Percentiles rank a stretch among this genome's conserved stretches.
These are phyloP conservation scores for Heterotilapia buettikoferi DNA, from an alignment of 2,113 vertebrate species.

Conservation along the genomic window DNA sequence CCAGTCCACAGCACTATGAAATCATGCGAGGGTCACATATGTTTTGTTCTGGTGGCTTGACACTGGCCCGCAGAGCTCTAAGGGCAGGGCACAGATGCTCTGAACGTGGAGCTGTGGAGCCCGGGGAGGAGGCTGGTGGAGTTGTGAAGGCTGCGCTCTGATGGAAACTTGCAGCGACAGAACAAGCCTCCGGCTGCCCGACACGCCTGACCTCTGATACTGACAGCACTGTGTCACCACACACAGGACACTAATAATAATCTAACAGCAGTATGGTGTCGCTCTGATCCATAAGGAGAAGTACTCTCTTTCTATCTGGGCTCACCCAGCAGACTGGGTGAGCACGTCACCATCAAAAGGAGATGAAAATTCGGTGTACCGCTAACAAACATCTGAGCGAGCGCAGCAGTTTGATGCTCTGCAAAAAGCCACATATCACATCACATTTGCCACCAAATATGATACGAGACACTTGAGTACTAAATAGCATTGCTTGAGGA, in stretches of 20 bases:
- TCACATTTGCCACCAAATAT: background rate
- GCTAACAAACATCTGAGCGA: background rate
- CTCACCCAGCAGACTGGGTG: background rate
- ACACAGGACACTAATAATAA: conserved; percentile 26
- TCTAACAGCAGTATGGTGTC: background rate
- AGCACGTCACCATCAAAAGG: background rate
- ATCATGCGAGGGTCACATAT: conserved; percentile 19
- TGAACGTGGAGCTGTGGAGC: background rate
- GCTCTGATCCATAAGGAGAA: background rate
- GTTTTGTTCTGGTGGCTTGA: background rate
- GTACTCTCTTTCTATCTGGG: background rate
- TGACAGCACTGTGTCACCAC: conserved; percentile 4
- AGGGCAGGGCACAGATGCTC: conserved; percentile 50
- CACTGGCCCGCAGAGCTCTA: background rate
- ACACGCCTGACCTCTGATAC: conserved; percentile 25
- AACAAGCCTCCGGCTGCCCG: conserved; percentile 1
- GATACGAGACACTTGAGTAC: background rate
- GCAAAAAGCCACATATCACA: background rate
- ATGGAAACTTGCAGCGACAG: conserved; percentile 38
- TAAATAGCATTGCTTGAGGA: background rate
- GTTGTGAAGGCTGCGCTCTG: conserved; percentile 13
- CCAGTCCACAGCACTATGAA: background rate
- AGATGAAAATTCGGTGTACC: background rate
- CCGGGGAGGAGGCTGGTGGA: background rate
- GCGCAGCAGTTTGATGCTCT: background rate